Conservation (phyloP, 2,888 invertebrate species). For the Stenodema calcarata region DNA sequence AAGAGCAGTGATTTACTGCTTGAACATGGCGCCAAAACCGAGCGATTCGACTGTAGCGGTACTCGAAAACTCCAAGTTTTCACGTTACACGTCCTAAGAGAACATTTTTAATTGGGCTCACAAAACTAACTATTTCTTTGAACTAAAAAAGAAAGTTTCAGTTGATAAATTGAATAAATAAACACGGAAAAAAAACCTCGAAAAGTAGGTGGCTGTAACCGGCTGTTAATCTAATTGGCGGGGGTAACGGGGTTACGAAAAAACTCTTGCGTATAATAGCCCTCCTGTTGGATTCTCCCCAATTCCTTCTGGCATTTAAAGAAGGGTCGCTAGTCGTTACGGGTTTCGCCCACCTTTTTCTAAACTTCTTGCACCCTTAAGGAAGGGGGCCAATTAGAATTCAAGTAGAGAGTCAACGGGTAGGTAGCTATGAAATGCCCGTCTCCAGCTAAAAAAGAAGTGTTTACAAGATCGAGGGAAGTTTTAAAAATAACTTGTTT, state of each 20-base stretch:
- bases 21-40: too few species aligned
- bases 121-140: background rate
- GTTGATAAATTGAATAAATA: background rate
- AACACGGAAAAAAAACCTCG: background rate
- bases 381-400: slow-evolving; percentile 23
- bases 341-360: slow-evolving; percentile 10
- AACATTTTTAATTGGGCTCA: background rate
- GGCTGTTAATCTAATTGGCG: slow-evolving; percentile 10
- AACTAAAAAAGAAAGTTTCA: background rate
- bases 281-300: slow-evolving; percentile 32
- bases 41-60: too few species aligned
- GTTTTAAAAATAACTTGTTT: background rate
- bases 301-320: background rate
- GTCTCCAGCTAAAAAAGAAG: background rate
- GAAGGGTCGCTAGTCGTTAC: slow-evolving; percentile 13
- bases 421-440: background rate
- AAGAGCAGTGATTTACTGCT: too few species aligned
- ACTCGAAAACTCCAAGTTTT: too few species aligned
- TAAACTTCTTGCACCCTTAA: slow-evolving; percentile 10
- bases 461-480: background rate
- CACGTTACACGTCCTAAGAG: too few species aligned
- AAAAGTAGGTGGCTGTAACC: background rate
- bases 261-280: slow-evolving; percentile 23
- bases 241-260: background rate
- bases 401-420: background rate